Percentiles rank a stretch among this genome's conserved stretches.
Evolutionary conservation across 2,797 vertebrate genomes (phyloP).

Genomic region (Schizopygopsis malacanthus): DNA sequence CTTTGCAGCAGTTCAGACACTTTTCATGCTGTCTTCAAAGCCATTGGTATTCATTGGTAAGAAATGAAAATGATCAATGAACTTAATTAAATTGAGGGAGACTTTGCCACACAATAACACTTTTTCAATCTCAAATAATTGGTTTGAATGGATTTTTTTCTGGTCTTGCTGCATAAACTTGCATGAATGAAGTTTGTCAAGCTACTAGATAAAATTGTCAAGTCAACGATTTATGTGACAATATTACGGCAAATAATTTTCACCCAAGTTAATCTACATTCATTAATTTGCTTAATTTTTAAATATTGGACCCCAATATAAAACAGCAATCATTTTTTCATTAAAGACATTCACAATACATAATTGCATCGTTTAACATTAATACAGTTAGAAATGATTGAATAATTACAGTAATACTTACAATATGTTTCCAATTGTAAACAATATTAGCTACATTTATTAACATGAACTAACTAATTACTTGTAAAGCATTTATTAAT

Average conservation of each 20-base stretch:
- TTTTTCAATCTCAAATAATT: constrained; percentile 1
- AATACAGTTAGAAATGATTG: neutral
- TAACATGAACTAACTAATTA: no score
- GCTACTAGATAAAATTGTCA: neutral
- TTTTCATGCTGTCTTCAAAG: constrained; percentile 14
- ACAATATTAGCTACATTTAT: no score
- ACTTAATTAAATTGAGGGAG: constrained; percentile 19
- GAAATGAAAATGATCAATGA: constrained; percentile 7
- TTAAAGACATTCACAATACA: neutral
- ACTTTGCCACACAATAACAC: constrained; percentile 18
- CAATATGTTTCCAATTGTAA: no score
- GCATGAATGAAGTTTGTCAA: neutral
- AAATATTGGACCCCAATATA: neutral
- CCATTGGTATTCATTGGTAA: constrained; percentile 6
- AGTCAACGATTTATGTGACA: neutral
- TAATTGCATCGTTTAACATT: neutral
- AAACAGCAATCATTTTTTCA: neutral
- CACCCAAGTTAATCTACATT: neutral
- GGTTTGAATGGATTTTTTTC: constrained; percentile 15
- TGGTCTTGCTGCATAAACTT: constrained; percentile 3
- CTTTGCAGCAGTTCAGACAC: neutral
- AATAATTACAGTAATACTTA: neutral
- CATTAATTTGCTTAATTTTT: neutral
- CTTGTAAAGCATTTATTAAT: no score
- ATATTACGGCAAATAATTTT: neutral